These are phyloP conservation scores for Drosophila pallidifrons DNA, from an alignment of 1,140 invertebrate species.

Conservation along the genomic window DNA sequence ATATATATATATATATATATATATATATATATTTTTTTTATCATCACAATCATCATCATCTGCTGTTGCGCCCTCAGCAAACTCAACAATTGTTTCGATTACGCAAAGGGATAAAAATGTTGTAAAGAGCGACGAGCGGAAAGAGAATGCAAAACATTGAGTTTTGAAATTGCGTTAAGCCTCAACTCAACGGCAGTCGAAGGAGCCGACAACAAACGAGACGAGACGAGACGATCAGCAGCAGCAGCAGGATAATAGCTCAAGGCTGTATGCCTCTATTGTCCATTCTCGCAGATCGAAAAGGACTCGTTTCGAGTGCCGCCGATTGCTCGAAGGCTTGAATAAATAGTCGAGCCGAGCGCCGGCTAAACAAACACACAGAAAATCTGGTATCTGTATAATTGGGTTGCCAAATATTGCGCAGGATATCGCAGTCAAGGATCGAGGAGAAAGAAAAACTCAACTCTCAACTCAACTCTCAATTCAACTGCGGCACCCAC, in stretches of 20 bases:
- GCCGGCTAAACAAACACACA: conserved; percentile 70
- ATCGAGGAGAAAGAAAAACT: not conserved
- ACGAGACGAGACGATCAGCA: not conserved
- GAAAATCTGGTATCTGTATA: conserved; percentile 47
- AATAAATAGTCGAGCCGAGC: conserved; percentile 59
- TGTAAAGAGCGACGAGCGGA: not conserved
- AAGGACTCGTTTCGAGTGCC: not conserved
- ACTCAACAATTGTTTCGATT: conserved; percentile 74
- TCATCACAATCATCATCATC: conserved; percentile 42
- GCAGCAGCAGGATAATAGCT: conserved; percentile 67
- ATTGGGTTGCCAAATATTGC: conserved; percentile 80
- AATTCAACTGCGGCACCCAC: conserved; percentile 28
- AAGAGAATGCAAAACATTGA: conserved; percentile 49
- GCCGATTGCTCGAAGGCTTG: conserved; percentile 46
- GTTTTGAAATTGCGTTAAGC: conserved; percentile 30
- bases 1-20: conserved; percentile 19
- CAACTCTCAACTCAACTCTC: not conserved
- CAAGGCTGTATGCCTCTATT: conserved; percentile 78
- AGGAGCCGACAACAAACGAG: conserved; percentile 25
- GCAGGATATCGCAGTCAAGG: conserved; percentile 42
- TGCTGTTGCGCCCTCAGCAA: conserved; percentile 40
- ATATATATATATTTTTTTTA: conserved; percentile 60
- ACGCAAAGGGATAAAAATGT: conserved; percentile 61
- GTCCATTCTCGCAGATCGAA: conserved; percentile 24
- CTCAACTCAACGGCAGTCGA: not conserved